Percentiles rank a stretch among this genome's conserved stretches.
These are phyloP conservation scores for Leptopilina clavipes DNA, from an alignment of 1,140 invertebrate species.

Conservation along the genomic window DNA sequence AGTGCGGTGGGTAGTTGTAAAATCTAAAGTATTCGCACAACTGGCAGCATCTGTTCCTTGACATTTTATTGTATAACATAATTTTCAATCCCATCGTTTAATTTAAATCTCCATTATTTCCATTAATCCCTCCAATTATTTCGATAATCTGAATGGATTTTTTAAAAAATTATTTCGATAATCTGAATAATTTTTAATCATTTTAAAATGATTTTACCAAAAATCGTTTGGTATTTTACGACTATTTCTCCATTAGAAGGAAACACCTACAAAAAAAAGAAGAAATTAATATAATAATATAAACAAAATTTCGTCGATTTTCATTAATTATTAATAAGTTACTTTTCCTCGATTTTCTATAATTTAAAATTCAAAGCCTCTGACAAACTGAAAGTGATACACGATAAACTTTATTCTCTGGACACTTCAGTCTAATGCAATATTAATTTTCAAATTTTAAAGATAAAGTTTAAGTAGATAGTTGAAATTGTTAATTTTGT, in stretches of 20 bases:
- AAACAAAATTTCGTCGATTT: background rate
- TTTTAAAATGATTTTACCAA: too few relatives aligned
- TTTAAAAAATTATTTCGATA: too few relatives aligned
- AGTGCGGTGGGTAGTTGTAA: background rate
- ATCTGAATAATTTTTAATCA: too few relatives aligned
- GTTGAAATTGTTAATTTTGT: background rate
- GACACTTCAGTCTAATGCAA: background rate
- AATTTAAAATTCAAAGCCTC: background rate
- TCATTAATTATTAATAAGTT: background rate
- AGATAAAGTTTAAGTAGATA: background rate
- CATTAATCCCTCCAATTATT: too few relatives aligned
- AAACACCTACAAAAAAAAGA: too few relatives aligned
- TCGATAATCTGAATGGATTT: too few relatives aligned
- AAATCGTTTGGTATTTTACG: too few relatives aligned
- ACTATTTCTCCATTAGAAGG: too few relatives aligned
- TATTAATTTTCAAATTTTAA: background rate
- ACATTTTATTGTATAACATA: background rate
- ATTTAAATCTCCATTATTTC: too few relatives aligned
- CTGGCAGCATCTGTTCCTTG: conserved; percentile 44
- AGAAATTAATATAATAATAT: background rate
- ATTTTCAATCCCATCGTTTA: too few relatives aligned
- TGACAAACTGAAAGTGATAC: background rate
- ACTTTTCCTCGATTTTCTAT: background rate
- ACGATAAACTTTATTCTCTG: background rate
- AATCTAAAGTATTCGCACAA: conserved; percentile 35